phyloP scores from a whole-genome alignment of 2,888 invertebrate species.

The Noctua fimbriata region DNA sequence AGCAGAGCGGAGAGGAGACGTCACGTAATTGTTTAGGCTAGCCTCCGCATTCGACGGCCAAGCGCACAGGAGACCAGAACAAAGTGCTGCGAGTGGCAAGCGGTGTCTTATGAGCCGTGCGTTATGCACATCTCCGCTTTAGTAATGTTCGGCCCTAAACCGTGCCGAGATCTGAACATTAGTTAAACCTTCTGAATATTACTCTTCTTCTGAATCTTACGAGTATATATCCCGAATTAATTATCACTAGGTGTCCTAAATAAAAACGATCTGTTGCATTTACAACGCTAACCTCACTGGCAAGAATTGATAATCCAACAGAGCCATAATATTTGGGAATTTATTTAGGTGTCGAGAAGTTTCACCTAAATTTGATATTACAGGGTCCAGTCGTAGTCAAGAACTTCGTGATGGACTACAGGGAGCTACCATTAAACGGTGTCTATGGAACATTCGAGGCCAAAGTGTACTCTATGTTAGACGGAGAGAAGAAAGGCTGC shows the following conservation, averaged over 20 bases:
- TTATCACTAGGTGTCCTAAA: neutral
- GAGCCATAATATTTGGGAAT: neutral
- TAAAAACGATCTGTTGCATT: neutral
- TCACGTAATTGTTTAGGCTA: too few species aligned
- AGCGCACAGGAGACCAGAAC: too few species aligned
- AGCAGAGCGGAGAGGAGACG: too few species aligned
- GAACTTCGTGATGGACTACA: conserved; percentile 47
- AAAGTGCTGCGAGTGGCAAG: neutral
- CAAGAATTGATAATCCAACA: neutral
- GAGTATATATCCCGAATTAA: neutral
- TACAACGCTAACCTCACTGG: neutral
- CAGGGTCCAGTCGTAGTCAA: conserved; percentile 14
- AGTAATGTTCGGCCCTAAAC: neutral
- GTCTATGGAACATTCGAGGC: conserved; percentile 37
- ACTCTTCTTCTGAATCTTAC: too few species aligned
- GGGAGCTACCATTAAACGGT: conserved; percentile 5
- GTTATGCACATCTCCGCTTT: too few species aligned
- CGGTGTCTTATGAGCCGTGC: too few species aligned
- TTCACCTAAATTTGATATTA: neutral
- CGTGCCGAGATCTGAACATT: neutral
- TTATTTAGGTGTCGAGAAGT: neutral
- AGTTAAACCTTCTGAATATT: neutral
- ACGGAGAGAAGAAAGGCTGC: neutral
- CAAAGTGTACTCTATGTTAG: neutral
- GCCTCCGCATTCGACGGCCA: too few species aligned